Conservation (phyloP, 2,888 invertebrate species). For the Caenorhabditis sp. region DNA sequence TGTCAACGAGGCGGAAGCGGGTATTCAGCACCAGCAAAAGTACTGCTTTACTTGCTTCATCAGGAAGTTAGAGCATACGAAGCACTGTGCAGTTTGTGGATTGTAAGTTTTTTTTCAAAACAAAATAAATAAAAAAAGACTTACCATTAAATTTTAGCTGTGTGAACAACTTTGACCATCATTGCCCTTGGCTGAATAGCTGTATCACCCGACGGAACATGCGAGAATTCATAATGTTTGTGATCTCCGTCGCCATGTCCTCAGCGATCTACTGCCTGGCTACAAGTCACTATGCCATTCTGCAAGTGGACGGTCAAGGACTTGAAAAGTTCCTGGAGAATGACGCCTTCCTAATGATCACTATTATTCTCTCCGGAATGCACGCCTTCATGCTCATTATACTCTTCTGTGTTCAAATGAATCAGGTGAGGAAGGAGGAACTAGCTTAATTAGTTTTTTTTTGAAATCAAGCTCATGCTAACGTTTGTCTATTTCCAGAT, state of each 20-base stretch:
- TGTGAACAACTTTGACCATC: conserved; percentile 73
- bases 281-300: conserved; percentile 45
- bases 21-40: conserved; percentile 57
- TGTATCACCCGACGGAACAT: conserved; percentile 71
- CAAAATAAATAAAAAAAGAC: no score
- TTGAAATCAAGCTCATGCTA: no score
- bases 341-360: conserved; percentile 65
- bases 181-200: conserved; percentile 75
- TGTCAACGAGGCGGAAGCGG: conserved; percentile 66
- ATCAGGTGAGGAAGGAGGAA: no score
- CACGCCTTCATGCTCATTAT: conserved; percentile 67
- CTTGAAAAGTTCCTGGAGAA: conserved; percentile 56
- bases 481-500: no score
- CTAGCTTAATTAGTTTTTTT: no score
- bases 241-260: conserved; percentile 65
- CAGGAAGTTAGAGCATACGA: conserved; percentile 61
- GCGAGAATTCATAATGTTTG: conserved; percentile 71
- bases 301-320: conserved; percentile 57
- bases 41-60: conserved; percentile 73
- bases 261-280: conserved; percentile 63
- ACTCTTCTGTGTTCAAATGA: conserved; percentile 67
- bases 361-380: conserved; percentile 62
- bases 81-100: conserved; percentile 74
- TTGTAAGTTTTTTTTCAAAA: conserved; percentile 50
- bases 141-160: no score